These are phyloP conservation scores for Stegodyphus dumicola DNA, from an alignment of 1,140 invertebrate genomes.

Conservation along the genomic window DNA sequence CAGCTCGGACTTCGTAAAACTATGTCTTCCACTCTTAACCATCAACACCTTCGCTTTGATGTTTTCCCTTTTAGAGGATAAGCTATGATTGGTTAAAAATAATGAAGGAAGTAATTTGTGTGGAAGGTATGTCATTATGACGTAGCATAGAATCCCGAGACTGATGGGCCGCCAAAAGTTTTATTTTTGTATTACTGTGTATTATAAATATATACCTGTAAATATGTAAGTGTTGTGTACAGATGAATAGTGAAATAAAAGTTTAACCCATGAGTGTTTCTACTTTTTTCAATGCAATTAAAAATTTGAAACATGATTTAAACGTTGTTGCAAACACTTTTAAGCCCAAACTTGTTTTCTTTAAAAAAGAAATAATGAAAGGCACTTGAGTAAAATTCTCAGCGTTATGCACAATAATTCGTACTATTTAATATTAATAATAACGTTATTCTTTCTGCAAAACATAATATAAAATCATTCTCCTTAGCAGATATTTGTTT, in stretches of 20 bases:
- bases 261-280: slow-evolving; percentile 1
- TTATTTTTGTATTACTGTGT: slow-evolving; percentile 61
- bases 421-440: too few relatives aligned
- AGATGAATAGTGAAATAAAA: slow-evolving; percentile 54
- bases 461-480: too few relatives aligned
- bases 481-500: too few relatives aligned
- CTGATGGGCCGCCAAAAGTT: slow-evolving; percentile 51
- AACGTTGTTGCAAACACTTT: too few relatives aligned
- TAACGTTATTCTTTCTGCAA: too few relatives aligned
- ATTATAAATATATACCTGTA: slow-evolving; percentile 49
- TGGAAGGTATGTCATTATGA: slow-evolving; percentile 11
- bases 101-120: background rate
- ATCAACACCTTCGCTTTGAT: slow-evolving; percentile 31
- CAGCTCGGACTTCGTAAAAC: slow-evolving; percentile 30
- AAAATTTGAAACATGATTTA: too few relatives aligned
- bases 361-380: too few relatives aligned
- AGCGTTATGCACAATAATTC: too few relatives aligned
- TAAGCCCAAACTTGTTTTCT: too few relatives aligned
- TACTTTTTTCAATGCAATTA: background rate
- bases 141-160: slow-evolving; percentile 9
- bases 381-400: too few relatives aligned
- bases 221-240: slow-evolving; percentile 60
- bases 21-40: slow-evolving; percentile 46
- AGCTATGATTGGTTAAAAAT: background rate
- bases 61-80: slow-evolving; percentile 17